Evolutionary conservation across 2,797 vertebrate species (phyloP).

Genomic region (Graptemys geographica): DNA sequence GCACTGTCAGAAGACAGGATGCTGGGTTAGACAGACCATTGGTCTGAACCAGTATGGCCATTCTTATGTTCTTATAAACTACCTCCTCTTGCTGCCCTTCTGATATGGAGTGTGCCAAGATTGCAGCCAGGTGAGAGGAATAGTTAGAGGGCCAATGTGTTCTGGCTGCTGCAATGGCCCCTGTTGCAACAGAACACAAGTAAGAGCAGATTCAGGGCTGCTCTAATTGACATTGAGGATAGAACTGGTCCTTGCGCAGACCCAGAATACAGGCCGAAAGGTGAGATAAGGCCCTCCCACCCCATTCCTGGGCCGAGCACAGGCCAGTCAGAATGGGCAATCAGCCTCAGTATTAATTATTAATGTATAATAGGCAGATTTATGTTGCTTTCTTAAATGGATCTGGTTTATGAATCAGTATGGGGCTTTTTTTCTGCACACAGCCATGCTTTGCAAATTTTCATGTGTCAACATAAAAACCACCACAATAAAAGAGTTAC

Average conservation of each 20-base stretch:
- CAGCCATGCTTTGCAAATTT: not conserved
- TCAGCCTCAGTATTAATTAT: conserved; percentile 66
- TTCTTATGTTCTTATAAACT: not conserved
- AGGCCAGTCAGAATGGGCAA: conserved; percentile 65
- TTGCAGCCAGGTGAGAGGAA: not conserved
- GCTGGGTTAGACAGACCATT: not conserved
- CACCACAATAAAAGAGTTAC: not conserved
- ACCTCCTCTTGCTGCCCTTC: not conserved
- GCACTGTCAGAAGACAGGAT: not conserved
- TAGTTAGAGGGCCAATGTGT: not conserved
- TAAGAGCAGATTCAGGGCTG: not conserved
- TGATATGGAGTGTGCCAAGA: not conserved
- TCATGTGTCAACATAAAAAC: fast-evolving
- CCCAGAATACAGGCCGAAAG: not conserved
- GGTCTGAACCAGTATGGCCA: not conserved
- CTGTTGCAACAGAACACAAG: not conserved
- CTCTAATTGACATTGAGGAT: not conserved
- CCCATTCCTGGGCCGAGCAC: not conserved
- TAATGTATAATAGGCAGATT: conserved; percentile 51
- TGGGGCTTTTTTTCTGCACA: too few relatives aligned
- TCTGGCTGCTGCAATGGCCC: not conserved
- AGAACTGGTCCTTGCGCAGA: not conserved
- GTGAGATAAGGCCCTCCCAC: not conserved
- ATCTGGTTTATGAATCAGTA: conserved; percentile 55
- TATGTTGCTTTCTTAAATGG: conserved; percentile 37